A percentile compares a stretch with the other conserved stretches of the same genome.
phyloP scores from a whole-genome alignment of 2,113 vertebrate species.

The Cochlearius cochlearius region DNA sequence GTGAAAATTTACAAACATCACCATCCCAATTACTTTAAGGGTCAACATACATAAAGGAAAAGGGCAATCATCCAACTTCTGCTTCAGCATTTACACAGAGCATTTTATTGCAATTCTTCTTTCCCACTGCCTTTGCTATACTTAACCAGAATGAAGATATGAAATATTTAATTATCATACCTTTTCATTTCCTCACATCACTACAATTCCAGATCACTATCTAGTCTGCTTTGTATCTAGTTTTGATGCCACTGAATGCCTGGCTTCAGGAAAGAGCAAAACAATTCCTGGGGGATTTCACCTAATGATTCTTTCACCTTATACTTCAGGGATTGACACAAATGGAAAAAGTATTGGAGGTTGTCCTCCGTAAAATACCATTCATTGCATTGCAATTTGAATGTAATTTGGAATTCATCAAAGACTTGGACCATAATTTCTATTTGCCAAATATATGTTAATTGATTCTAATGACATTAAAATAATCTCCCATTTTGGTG shows the following conservation, averaged over 20 bases:
- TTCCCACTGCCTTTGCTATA: background rate
- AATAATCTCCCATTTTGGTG: constrained; percentile 23
- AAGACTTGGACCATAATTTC: background rate
- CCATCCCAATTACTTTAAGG: background rate
- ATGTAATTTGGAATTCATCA: constrained; percentile 18
- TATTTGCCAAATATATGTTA: constrained; percentile 49
- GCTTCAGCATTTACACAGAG: background rate
- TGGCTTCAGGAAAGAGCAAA: constrained; percentile 21
- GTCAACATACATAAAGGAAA: background rate
- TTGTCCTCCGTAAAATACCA: background rate
- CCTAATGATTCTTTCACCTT: background rate
- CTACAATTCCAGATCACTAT: background rate
- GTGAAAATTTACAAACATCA: background rate
- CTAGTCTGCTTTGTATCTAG: background rate
- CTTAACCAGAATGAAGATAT: background rate
- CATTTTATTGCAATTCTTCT: background rate
- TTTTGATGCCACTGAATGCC: background rate
- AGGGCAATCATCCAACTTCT: background rate
- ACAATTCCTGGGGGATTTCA: constrained; percentile 1
- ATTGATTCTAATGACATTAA: constrained; percentile 64
- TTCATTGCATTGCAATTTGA: background rate
- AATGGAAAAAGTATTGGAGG: background rate
- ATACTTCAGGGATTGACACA: background rate
- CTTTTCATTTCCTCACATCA: constrained; percentile 5
- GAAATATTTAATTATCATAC: background rate